Evolutionary conservation across 2,113 vertebrate genomes (phyloP).

Genomic region (Passer domesticus): DNA sequence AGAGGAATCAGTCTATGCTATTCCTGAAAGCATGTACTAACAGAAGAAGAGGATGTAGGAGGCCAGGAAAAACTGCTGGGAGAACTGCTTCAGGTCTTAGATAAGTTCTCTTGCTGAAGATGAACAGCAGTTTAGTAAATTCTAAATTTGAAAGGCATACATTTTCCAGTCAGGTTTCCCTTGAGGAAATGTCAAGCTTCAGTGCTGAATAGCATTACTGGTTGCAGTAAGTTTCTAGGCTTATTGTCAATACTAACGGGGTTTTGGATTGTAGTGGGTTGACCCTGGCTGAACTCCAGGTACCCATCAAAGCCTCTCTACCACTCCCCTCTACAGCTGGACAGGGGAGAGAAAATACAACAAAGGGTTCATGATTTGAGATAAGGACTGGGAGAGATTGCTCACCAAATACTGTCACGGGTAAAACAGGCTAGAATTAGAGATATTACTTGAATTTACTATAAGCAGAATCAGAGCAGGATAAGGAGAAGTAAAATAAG

Average conservation of each 20-base stretch:
- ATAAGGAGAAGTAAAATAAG: not conserved
- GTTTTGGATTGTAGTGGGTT: not conserved
- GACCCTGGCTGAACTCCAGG: not conserved
- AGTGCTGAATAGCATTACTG: not conserved
- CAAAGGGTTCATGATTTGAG: not conserved
- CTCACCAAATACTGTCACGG: not conserved
- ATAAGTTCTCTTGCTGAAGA: not conserved
- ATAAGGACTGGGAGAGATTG: not conserved
- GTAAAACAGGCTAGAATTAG: not conserved
- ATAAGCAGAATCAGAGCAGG: accelerated
- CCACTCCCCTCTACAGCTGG: not conserved
- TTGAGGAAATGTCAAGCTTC: not conserved
- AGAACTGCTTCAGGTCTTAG: not conserved
- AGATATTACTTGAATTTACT: not conserved
- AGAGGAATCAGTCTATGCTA: not conserved
- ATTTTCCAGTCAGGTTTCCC: not conserved
- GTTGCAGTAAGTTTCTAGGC: not conserved
- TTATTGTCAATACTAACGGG: not conserved
- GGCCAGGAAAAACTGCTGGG: not conserved
- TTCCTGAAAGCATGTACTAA: not conserved
- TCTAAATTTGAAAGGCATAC: not conserved
- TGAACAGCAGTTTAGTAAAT: not conserved
- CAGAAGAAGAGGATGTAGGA: not conserved
- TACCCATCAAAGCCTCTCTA: not conserved
- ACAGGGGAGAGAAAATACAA: not conserved